Base-by-base conservation (phyloP, 2,888 invertebrate species). In the Drosophila testacea region DNA sequence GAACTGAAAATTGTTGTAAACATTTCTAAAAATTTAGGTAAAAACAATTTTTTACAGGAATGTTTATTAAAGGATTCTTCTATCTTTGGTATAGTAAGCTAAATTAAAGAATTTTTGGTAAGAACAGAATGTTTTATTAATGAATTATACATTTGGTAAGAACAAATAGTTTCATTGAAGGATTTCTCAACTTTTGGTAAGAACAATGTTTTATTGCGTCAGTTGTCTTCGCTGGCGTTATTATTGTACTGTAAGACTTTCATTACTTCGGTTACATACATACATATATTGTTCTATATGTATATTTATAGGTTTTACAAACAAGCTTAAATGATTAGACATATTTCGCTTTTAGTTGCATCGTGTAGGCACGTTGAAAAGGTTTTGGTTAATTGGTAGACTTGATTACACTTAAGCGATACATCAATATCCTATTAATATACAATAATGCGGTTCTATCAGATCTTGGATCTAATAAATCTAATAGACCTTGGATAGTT, bases 281-380 rank as follows among this genome's bases (percentile, higher is more conserved):
- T n/a, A 38, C 4, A 46, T n/a, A 54, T 51, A 34, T 6, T 28
- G 34, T 47, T 22, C 22, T 42, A 22, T 22, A 42, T 36, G 41
- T 34, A 46, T 30, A 42, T 4, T 22, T 22, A 22, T 22, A 22
- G 22, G 22, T 22, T 22, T 22, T 22, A 22, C 22, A 22, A 22
- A 22, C 22, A 22, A 22, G 22, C 22, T 22, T 22, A 16, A 16
- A 32, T 32, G 32, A 6, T 32, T 32, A 10, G 5, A 22, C 42
- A 22, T 42, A 42, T 42, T 42, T 42, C 22, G 42, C 42, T 42
- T 42, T 42, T 42, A 42, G 47, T 54, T 77, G 73, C 66, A 44
- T 65, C 63, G 73, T 67, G 64, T 77, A 81, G 85, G 88, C 88
- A 85, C 80, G 56, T 79, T 80, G 41, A 60, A 83, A 78, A 81